Evolutionary conservation across 2,888 invertebrate genomes (phyloP), one percentile per base, ranked within the genome.

Genomic region (Malthinus flaveolus): DNA sequence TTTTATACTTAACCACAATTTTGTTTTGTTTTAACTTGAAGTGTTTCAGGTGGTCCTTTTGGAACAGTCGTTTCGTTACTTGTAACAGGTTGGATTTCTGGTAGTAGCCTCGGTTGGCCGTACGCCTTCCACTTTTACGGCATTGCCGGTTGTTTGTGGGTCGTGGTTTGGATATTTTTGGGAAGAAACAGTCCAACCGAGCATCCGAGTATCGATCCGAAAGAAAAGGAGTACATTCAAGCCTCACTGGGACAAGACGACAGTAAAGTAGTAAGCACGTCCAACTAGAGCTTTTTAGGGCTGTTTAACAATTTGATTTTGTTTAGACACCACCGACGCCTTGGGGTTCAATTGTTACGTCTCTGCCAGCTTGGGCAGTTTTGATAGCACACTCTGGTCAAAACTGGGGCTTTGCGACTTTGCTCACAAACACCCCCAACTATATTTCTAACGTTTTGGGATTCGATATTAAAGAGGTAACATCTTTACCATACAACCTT

Each of bases 41-140:
- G n/a, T n/a, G 12, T 52, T 59, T 34, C 81, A 89, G 91, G 91
- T 54, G 92, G 93, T 9, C 93, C 93, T 78, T 93, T 95, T 78
- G 95, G 95, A 56, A 94, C 94, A 7, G 91, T 95, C 2, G 86
- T 95, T 53, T 92, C 94, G 1, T 90, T 94, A 90, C 94, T 94
- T 0, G 77, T 95, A 56, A 93, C 93, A 39, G 95, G 94, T 45
- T 76, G 93, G 1, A 81, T 95, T 34, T 89, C 92, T 0, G 89
- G 88, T 1, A 90, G 90, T 70, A 78, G 86, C 9, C 89, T 87
- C 37, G 90, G 92, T 57, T 93, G 93, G 93, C 92, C 93, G 0
- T 92, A 93, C 33, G 92, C 93, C 67, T 94, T 94, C 81, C 93
- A 93, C 80, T 90, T 93, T 55, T 93, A 94, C 73, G 94, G 94